Base-by-base conservation (phyloP, 1,140 invertebrate species). In the Zaprionus davidi region DNA sequence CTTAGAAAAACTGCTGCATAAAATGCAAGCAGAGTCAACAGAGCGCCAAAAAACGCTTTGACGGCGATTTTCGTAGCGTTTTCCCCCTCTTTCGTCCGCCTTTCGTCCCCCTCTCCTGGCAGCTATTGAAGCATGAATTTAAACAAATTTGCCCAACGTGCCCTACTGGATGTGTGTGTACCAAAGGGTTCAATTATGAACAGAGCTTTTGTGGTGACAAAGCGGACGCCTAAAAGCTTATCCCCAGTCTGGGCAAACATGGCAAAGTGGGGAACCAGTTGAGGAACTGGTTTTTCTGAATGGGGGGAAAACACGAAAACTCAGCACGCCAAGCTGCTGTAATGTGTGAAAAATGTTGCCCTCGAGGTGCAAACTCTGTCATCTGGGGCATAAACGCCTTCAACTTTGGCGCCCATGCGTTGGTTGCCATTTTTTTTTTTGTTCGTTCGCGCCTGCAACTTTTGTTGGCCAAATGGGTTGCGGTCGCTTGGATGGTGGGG, bases 121-220 rank as follows among this genome's bases (percentile, higher is more conserved):
- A 51, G 9, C 20, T 22, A 51, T 51, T 49, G 62, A 63, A 74
- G 80, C 71, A 81, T 75, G 78, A 88, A 74, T 80, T 88, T 80
- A 88, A 83, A 79, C 80, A 86, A 83, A 88, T 87, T 86, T 82
- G 77, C 75, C 67, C 66, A 82, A 57, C 83, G 56, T 56, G 41
- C 41, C n/a, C n/a, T 1, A 7, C 41, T 11, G 6, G n/a, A 46
- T 46, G 41, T 46, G 15, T 69, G 73, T 63, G 55, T 78, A 65
- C 83, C 81, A 80, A 80, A 87, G 83, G 70, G 83, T 87, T 88
- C 83, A 87, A 88, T 87, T 87, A 87, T 88, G 81, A 83, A 74
- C 71, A 49, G 59, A 70, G 67, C 72, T 58, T 46, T 71, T 64
- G 59, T 63, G 72, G 67, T 70, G 67, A 73, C 70, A 67, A 59